Base-by-base conservation (phyloP, 2,888 invertebrate genomes). In the Melipona bicolor region DNA sequence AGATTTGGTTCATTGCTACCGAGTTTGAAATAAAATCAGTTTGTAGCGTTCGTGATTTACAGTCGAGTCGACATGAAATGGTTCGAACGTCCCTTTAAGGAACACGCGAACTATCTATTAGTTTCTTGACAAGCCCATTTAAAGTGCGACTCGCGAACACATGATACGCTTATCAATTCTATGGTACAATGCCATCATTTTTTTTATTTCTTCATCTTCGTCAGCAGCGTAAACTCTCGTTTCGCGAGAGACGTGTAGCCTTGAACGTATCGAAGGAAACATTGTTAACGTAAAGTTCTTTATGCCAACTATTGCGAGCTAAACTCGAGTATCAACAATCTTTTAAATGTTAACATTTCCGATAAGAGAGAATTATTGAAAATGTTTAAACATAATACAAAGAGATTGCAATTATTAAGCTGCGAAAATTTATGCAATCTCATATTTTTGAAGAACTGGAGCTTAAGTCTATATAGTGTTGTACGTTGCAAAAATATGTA, bases 211-310 rank as follows among this genome's bases (percentile, higher is more conserved):
- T 54, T 56, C 72, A 67, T 65, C 49, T 68, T 56, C 72, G 67
- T 85, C 82, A 69, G 75, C 68, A 68, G 74, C 72, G 85, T 87
- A 93, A 93, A 93, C 93, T 91, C 92, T 91, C 92, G 93, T 93
- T 93, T 88, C 83, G 61, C 13, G 43, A 65, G 67, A 61, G 79
- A 64, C 21, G 21, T 11, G 27, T 64, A 19, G 32, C 73, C 78
- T 81, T 81, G 85, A 75, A 62, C 49, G 36, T 50, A 62, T 86
- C 74, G 68, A 62, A 52, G 70, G 68, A 49, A 61, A 76, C n/a
- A 54, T 71, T 67, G 49, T 17, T n/a, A 56, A 50, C 13, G 64
- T 69, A 75, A 72, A 56, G 49, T 61, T 32, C 62, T 54, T 68
- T 32, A 67, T 2, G n/a, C n/a, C 36, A 21, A 24, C 49, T n/a